Conservation (phyloP, 2,113 vertebrate genomes). For the Chamaea fasciata region DNA sequence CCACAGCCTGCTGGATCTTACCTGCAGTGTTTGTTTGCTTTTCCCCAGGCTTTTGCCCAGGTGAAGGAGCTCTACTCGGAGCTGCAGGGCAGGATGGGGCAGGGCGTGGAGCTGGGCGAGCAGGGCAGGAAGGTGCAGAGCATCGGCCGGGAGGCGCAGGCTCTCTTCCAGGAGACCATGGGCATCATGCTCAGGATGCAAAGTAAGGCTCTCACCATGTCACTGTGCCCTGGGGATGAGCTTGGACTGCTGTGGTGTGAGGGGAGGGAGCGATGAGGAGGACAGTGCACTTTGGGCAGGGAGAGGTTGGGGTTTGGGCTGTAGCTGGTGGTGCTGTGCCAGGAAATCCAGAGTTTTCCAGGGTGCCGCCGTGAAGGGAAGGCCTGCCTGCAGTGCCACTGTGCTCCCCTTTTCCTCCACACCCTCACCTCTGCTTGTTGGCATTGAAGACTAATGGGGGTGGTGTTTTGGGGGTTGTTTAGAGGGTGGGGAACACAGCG, state of each 20-base stretch:
- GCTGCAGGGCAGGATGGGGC: slow-evolving; percentile 59
- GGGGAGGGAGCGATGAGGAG: background rate
- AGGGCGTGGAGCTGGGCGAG: background rate
- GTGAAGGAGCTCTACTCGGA: slow-evolving; percentile 69
- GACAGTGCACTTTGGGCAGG: rapidly evolving
- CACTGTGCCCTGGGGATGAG: rapidly evolving
- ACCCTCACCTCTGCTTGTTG: background rate
- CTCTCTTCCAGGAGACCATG: slow-evolving; percentile 75
- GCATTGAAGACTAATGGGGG: background rate
- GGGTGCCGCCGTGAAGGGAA: background rate
- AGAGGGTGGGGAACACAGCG: background rate
- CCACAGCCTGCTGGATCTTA: background rate
- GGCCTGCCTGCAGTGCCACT: background rate
- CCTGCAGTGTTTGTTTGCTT: background rate
- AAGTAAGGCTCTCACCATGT: slow-evolving; percentile 66
- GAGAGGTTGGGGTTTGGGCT: background rate
- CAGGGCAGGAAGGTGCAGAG: slow-evolving; percentile 65
- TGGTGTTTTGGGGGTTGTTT: background rate
- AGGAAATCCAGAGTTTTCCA: rapidly evolving
- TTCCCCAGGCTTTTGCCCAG: slow-evolving; percentile 70
- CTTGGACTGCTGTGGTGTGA: background rate
- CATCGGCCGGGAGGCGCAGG: slow-evolving; percentile 70
- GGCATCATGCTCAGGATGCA: slow-evolving; percentile 74
- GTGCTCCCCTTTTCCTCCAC: rapidly evolving
- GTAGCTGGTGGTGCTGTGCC: background rate